These are phyloP conservation scores for Xanthorhoe designata DNA, from an alignment of 2,888 invertebrate species.

Conservation along the genomic window DNA sequence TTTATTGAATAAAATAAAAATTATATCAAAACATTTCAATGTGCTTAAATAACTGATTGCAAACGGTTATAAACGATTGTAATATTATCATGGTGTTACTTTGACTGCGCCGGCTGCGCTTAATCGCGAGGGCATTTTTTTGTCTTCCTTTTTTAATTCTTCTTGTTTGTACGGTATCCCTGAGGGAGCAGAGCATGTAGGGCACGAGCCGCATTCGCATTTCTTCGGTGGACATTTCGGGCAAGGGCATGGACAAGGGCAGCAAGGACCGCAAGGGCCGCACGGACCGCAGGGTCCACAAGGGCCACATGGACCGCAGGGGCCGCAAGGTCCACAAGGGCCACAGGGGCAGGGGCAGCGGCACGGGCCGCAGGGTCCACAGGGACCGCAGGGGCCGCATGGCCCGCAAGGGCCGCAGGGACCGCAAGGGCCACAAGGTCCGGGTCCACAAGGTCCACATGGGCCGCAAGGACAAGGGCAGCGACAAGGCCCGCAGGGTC, in stretches of 20 bases:
- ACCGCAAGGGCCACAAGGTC: constrained; percentile 32
- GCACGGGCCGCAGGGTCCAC: constrained; percentile 2
- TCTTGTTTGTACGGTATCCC: constrained; percentile 38
- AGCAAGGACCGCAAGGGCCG: constrained; percentile 15
- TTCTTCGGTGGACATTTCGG: constrained; percentile 44
- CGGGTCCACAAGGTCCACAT: constrained; percentile 26
- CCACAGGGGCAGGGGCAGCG: constrained; percentile 24
- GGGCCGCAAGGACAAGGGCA: constrained; percentile 43
- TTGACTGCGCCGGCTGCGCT: constrained; percentile 46
- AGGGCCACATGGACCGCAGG: constrained; percentile 13
- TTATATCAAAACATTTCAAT: constrained; percentile 30
- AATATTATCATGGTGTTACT: constrained; percentile 45
- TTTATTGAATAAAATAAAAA: constrained; percentile 32
- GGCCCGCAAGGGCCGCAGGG: constrained; percentile 30
- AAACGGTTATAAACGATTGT: constrained; percentile 19
- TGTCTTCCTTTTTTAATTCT: constrained; percentile 50
- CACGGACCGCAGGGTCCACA: constrained; percentile 42
- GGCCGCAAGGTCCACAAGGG: constrained; percentile 14
- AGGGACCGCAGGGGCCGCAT: constrained; percentile 33
- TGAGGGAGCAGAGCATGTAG: constrained; percentile 42
- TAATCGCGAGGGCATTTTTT: constrained; percentile 47
- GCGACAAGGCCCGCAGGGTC: constrained; percentile 50
- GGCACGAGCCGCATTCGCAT: constrained; percentile 48
- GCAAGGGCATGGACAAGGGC: constrained; percentile 29
- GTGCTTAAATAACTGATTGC: constrained; percentile 28